These are phyloP conservation scores for Paramisgurnus dabryanus DNA, from an alignment of 2,113 vertebrate genomes.

Conservation along the genomic window DNA sequence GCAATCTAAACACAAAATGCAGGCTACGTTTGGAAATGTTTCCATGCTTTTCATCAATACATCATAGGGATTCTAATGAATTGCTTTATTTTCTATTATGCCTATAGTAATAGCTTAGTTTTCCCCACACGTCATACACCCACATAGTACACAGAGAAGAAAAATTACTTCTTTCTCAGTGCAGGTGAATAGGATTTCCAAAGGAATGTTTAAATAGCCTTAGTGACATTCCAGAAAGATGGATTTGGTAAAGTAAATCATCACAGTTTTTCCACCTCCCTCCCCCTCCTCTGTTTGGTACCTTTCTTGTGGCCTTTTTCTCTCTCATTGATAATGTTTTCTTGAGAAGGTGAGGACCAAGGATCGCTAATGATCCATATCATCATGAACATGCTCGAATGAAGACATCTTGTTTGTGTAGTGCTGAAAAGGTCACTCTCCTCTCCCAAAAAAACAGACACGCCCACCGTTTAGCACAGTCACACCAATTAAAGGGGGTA, in stretches of 20 bases:
- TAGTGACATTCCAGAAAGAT: not conserved
- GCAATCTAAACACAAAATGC: not conserved
- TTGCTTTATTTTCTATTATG: not conserved
- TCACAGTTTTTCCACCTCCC: not conserved
- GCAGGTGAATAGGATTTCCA: constrained; percentile 17
- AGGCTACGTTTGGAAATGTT: constrained; percentile 6
- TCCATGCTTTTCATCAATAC: constrained; percentile 9
- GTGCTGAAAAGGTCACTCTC: not conserved
- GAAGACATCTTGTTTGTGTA: not conserved
- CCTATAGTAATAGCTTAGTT: not conserved
- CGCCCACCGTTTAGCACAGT: not conserved
- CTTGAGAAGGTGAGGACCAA: constrained; percentile 18
- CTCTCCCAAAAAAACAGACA: not conserved
- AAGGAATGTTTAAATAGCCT: not conserved
- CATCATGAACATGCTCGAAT: constrained; percentile 17
- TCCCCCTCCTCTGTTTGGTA: not conserved
- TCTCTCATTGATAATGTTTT: constrained; percentile 6
- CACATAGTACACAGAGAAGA: constrained; percentile 14
- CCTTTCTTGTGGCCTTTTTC: not conserved
- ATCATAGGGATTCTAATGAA: not conserved
- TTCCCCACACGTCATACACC: constrained; percentile 16
- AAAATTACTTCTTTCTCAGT: not conserved
- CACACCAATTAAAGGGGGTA: not conserved
- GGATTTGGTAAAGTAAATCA: not conserved
- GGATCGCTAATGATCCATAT: constrained; percentile 37